Base-by-base conservation (phyloP, 2,888 invertebrate genomes). In the Rutpela maculata region DNA sequence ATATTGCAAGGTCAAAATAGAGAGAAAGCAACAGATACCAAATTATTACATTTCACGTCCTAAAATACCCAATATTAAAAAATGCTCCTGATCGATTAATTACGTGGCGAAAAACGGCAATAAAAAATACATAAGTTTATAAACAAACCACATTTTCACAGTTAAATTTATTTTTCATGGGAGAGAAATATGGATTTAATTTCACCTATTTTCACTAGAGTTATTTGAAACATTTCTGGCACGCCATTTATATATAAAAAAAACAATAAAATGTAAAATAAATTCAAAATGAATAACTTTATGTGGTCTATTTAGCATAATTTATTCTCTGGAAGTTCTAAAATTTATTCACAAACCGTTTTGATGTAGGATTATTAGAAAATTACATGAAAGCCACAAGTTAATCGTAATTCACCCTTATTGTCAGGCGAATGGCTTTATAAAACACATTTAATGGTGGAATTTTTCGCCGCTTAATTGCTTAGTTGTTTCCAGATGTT, bases 401-500 rank as follows among this genome's bases (percentile, higher is more conserved):
- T 59, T 68, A 78, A 71, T 72, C 75, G 72, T 78, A 78, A 78
- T 26, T 78, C 72, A 73, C 69, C 75, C 68, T 73, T 57, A 75
- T 74, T 63, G 75, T 75, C 78, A 68, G 11, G 55, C 65, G 62
- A 73, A 77, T 69, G 76, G 72, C 72, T 65, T 75, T 77, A 74
- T 77, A 75, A 76, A 79, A 76, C 71, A 77, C 69, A 74, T 60
- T 79, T 71, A 70, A 71, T 56, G 62, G 55, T 56, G 63, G 38
- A 76, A 66, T 70, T 66, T 59, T 74, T 74, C 72, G 56, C 6
- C 75, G 57, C 71, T 80, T 82, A 85, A 85, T 85, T 84, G 84
- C 83, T 77, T 83, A 81, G 81, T 78, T 77, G 77, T 80, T 85
- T 85, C 85, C 85, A 85, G 85, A 85, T 85, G 85, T 83, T 82